Evolutionary conservation across 2,888 invertebrate species (phyloP), one percentile per base, ranked within the genome.

Genomic region (Mythimna impura): DNA sequence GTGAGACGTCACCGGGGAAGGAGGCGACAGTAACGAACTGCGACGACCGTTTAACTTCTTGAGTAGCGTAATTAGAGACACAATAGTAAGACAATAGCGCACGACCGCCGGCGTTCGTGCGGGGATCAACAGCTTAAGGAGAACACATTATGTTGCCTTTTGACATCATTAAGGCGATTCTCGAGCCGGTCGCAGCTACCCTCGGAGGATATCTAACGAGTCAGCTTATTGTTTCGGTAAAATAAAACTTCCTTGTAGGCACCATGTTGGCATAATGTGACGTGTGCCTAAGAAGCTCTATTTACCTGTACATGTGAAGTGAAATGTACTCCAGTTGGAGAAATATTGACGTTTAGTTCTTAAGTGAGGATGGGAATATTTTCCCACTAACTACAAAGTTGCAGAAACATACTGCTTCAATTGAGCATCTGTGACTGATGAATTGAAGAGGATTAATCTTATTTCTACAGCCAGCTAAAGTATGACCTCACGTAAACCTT

Each of bases 1-100:
- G 95, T 95, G 93, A 95, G 94, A 93, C 89, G 94, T 94, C 94
- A 91, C 87, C 78, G 84, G 76, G 86, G 88, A 83, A 87, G 88
- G 88, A 89, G 87, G 87, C 88, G 94, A 94, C 95, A 95, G 93
- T 95, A 95, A 95, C 95, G 95, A 95, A 95, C 93, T 86, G 88
- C 86, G 86, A 83, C 85, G 84, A 87, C 94, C 93, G 89, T 93
- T 93, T 94, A n/a, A n/a, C n/a, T n/a, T n/a, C n/a, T n/a, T n/a
- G n/a, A n/a, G n/a, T n/a, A n/a, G n/a, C n/a, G n/a, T n/a, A n/a
- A n/a, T n/a, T n/a, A n/a, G n/a, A n/a, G n/a, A n/a, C n/a, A n/a
- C n/a, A n/a, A n/a, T n/a, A n/a, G n/a, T n/a, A n/a, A n/a, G n/a
- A n/a, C n/a, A n/a, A n/a, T n/a, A n/a, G n/a, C n/a, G n/a, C n/a